Evolutionary conservation across 2,888 invertebrate species (phyloP).

Genomic region (Drosophila nr. perissopoda): DNA sequence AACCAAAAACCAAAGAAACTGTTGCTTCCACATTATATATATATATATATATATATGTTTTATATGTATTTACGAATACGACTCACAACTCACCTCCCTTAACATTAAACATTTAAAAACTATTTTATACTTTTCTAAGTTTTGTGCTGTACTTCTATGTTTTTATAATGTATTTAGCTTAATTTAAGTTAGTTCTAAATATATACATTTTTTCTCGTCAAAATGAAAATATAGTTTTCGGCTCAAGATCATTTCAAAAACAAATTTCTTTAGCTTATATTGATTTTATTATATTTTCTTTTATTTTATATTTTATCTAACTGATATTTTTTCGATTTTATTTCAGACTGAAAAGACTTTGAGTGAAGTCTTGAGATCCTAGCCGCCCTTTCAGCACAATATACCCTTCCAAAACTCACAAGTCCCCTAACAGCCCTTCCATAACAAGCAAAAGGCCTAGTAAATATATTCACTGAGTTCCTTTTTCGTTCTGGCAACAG

Average conservation of each 20-base stretch:
- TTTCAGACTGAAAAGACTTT: constrained; percentile 91
- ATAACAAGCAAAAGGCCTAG: constrained; percentile 12
- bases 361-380: constrained; percentile 88
- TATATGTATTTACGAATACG: background rate
- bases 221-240: background rate
- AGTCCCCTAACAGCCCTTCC: constrained; percentile 12
- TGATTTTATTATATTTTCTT: constrained; percentile 10
- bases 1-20: constrained; percentile 42
- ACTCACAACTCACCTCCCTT: background rate
- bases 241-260: background rate
- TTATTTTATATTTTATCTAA: constrained; percentile 35
- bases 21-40: constrained; percentile 58
- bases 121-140: background rate
- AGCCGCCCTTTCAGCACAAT: constrained; percentile 62
- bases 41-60: constrained; percentile 16
- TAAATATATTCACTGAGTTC: constrained; percentile 33
- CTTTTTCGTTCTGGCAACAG: constrained; percentile 27
- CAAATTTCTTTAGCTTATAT: background rate
- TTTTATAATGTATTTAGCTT: background rate
- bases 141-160: background rate
- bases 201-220: background rate
- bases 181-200: background rate
- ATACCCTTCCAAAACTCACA: constrained; percentile 5
- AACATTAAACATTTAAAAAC: background rate
- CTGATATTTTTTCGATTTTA: constrained; percentile 9